Base-by-base conservation (phyloP, 1,140 invertebrate genomes). In the Solen grandis region DNA sequence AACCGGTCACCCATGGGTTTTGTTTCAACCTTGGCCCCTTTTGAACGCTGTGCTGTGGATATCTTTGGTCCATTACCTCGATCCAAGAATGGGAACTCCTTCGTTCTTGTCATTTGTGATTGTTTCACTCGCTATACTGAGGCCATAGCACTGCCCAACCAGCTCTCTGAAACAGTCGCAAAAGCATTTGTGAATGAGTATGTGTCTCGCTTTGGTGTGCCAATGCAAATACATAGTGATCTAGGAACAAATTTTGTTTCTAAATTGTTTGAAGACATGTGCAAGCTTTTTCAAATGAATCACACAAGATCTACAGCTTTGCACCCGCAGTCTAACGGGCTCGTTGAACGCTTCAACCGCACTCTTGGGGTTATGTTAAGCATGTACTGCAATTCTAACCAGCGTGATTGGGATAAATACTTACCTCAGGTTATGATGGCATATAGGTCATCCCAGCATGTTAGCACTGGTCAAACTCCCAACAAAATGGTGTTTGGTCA, bases 81-180 rank as follows among this genome's bases (percentile, higher is more conserved):
- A n/a, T 84, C 86, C 0, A n/a, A 73, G n/a, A 73, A 65, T 33
- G 86, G 84, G 0, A 89, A 90, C 22, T 81, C 60, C 33, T 84
- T 86, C 22, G 78, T 89, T 54, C 38, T 88, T 8, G 82, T 88
- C 19, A 50, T 84, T 0, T 80, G 74, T 0, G 85, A 90, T 76
- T 86, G 87, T 68, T 86, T 90, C 27, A 90, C 90, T 1, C 83
- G 85, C 59, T 92, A 74, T 62, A 70, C 85, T 16, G 84, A 90
- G 46, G 84, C 86, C 10, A 60, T 59, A 65, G 66, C 88, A 5
- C 41, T 88, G 19, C 81, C 74, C n/a, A 79, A 86, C 59, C 81
- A 85, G 46, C 54, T 85, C 62, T 75, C 87, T 10, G 33, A 36
- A 41, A 79, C 76, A 35, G 35, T 84, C 22, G 52, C 78, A 4